phyloP scores from a whole-genome alignment of 2,888 invertebrate species.

The Cabera pusaria region DNA sequence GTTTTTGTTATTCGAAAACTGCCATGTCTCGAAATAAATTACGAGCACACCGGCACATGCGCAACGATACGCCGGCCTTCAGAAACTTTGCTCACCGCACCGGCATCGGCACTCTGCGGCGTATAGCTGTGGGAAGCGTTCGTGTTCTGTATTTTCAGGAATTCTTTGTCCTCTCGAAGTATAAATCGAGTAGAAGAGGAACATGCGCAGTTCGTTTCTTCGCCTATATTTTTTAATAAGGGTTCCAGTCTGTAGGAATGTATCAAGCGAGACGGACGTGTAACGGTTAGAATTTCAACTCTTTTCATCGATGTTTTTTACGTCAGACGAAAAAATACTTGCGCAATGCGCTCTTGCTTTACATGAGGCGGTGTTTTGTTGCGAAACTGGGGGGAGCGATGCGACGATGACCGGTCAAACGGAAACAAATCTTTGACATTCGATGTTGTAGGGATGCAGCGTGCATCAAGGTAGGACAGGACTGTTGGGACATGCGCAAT shows the following conservation, averaged over 20 bases:
- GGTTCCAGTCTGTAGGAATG: slow-evolving; percentile 3
- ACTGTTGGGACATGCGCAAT: slow-evolving; percentile 16
- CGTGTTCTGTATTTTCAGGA: neutral
- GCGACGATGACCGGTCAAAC: neutral
- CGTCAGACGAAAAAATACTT: neutral
- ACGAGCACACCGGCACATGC: slow-evolving; percentile 11
- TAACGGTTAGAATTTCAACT: slow-evolving; percentile 4
- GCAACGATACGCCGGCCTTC: slow-evolving; percentile 1
- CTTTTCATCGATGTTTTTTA: slow-evolving; percentile 7
- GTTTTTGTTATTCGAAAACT: neutral
- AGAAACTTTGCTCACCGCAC: slow-evolving; percentile 6
- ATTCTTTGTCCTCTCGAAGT: slow-evolving; percentile 16
- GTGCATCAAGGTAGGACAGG: slow-evolving; percentile 11
- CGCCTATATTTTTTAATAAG: slow-evolving; percentile 4
- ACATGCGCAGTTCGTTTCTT: slow-evolving; percentile 14
- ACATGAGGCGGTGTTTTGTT: neutral
- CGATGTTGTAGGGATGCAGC: slow-evolving; percentile 7
- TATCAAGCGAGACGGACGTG: slow-evolving; percentile 8
- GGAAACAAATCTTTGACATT: neutral
- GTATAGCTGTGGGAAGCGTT: slow-evolving; percentile 1
- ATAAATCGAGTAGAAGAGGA: slow-evolving; percentile 7
- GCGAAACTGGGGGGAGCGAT: neutral
- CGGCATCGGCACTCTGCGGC: slow-evolving; percentile 14
- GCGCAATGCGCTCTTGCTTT: slow-evolving; percentile 2
- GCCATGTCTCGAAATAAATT: neutral